A percentile compares a stretch with the other conserved stretches of the same genome.
phyloP scores from a whole-genome alignment of 1,140 invertebrate species.

The Lasaia peninsularis region DNA sequence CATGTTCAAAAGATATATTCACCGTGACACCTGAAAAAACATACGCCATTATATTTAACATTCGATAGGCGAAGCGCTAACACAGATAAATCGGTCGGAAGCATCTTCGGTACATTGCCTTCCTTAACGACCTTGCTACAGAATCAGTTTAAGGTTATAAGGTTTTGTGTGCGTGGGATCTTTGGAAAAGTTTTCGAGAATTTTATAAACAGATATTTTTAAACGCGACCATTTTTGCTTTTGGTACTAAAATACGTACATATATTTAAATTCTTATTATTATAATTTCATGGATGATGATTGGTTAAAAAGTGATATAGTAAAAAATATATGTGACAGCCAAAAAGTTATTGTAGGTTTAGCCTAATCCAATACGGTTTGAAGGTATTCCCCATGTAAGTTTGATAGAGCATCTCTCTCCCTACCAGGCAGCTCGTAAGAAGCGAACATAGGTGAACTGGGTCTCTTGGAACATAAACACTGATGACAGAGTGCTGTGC shows the following conservation, averaged over 20 bases:
- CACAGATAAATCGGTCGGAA: constrained; percentile 61
- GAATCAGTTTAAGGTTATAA: constrained; percentile 62
- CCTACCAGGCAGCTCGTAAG: too few relatives aligned
- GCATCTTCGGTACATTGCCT: constrained; percentile 58
- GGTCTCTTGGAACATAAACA: too few relatives aligned
- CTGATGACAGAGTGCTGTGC: too few relatives aligned
- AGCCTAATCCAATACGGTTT: too few relatives aligned
- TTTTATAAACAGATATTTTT: constrained; percentile 15
- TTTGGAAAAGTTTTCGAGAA: constrained; percentile 12
- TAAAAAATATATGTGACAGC: too few relatives aligned
- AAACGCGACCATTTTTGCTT: neutral
- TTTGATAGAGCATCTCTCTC: too few relatives aligned
- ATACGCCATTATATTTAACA: constrained; percentile 61
- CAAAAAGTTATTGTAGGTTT: too few relatives aligned
- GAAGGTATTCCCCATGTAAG: too few relatives aligned
- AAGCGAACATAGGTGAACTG: too few relatives aligned
- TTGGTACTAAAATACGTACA: neutral
- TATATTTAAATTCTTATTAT: too few relatives aligned
- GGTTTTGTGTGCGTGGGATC: constrained; percentile 36
- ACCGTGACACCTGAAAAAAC: constrained; percentile 48
- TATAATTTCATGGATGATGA: too few relatives aligned
- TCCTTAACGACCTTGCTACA: constrained; percentile 59
- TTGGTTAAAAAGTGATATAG: too few relatives aligned
- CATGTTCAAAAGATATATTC: constrained; percentile 62
- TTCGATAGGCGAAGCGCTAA: constrained; percentile 51